Base-by-base conservation (phyloP, 1,140 invertebrate species). In the Temnothorax curvispinosus region DNA sequence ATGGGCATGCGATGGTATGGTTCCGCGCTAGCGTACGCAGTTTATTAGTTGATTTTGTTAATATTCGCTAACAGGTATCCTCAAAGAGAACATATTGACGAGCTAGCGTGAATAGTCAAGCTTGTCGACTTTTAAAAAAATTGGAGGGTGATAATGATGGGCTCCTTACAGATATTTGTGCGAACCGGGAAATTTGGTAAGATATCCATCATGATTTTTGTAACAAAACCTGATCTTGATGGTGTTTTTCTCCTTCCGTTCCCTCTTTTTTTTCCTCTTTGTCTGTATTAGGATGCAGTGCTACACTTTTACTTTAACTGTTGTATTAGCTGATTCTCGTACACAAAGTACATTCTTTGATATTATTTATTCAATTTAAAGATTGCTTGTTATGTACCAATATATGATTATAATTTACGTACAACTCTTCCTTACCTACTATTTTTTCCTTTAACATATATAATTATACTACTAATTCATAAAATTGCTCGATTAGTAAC, bases 141-240 rank as follows among this genome's bases (percentile, higher is more conserved):
- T 35, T 77, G 8, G 27, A 15, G 13, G 18, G 13, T 7, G 38
- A 9, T 5, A 44, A 56, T 71, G 27, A 80, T 86, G 84, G 50
- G 52, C 27, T 65, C 67, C 62, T 81, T 88, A 50, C 71, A 77
- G 32, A 77, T 88, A 60, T 41, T 88, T 58, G 50, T 38, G 11
- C 75, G 18, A 67, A 52, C 50, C 2, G 7, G 75, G 35, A 85
- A 76, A 74, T 38, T 85, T 1, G 81, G 71, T 85, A 76, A 18
- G 44, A n/a, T 38, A 27, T 65, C n/a, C 13, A n/a, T 8, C n/a
- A 32, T 35, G 6, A 76, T 50, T 38, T 56, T n/a, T 80, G 8
- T 54, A 8, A 64, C 15, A 27, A 27, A 76, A 62, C 5, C 27
- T 32, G 15, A 64, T 35, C 15, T 77, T 64, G 0, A 56, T 47